phyloP scores from a whole-genome alignment of 2,888 invertebrate species.

The Caenorhabditis sp. region DNA sequence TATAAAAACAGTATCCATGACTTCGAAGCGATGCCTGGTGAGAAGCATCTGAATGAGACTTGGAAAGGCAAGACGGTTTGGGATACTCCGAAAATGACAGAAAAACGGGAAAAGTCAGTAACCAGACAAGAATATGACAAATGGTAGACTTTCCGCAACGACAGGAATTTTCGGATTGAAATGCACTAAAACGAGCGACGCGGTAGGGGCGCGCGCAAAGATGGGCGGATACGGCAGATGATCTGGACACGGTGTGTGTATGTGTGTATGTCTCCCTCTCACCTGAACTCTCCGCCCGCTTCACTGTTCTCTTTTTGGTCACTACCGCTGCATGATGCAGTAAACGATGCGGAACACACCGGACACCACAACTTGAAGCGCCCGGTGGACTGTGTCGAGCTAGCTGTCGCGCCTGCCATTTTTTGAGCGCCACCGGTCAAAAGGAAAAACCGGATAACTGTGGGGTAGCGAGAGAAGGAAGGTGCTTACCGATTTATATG shows the following conservation, averaged over 20 bases:
- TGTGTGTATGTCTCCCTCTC: slow-evolving; percentile 23
- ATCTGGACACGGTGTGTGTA: slow-evolving; percentile 58
- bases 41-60: slow-evolving; percentile 10
- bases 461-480: neutral
- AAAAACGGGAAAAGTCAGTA: slow-evolving; percentile 13
- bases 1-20: slow-evolving; percentile 12
- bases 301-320: slow-evolving; percentile 50
- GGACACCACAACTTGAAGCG: slow-evolving; percentile 53
- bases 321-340: slow-evolving; percentile 32
- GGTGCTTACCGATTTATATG: slow-evolving; percentile 18
- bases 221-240: slow-evolving; percentile 65
- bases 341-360: slow-evolving; percentile 64
- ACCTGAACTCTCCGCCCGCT: slow-evolving; percentile 29
- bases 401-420: slow-evolving; percentile 41
- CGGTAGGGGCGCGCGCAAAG: slow-evolving; percentile 41
- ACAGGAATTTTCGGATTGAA: slow-evolving; percentile 58
- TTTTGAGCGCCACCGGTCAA: slow-evolving; percentile 46
- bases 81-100: neutral
- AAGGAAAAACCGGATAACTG: slow-evolving; percentile 44
- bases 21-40: slow-evolving; percentile 1
- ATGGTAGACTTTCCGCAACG: slow-evolving; percentile 12
- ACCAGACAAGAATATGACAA: slow-evolving; percentile 11
- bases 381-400: slow-evolving; percentile 51
- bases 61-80: no score
- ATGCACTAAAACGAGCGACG: slow-evolving; percentile 62